These are phyloP conservation scores for Eupithecia inturbata DNA, from an alignment of 2,888 invertebrate genomes.

Conservation along the genomic window DNA sequence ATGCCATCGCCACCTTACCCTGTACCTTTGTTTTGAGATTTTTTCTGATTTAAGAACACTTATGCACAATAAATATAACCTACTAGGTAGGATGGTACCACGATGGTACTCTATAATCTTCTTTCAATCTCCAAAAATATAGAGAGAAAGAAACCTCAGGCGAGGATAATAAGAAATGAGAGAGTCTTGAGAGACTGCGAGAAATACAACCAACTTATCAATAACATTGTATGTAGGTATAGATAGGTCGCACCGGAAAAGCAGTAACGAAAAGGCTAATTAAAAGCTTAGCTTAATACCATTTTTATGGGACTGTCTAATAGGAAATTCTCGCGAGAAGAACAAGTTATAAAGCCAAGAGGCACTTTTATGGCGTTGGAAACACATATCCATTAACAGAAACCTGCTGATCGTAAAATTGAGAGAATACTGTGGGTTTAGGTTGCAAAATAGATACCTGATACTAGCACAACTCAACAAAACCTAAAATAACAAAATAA, in stretches of 20 bases:
- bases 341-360: constrained; percentile 1
- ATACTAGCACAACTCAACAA: neutral
- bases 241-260: neutral
- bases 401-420: constrained; percentile 8
- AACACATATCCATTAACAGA: constrained; percentile 3
- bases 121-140: neutral
- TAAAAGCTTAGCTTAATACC: constrained; percentile 6
- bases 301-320: constrained; percentile 3
- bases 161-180: neutral
- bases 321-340: neutral
- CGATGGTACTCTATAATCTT: neutral
- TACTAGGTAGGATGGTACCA: neutral
- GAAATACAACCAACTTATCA: too few species aligned
- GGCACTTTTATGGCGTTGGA: constrained; percentile 7
- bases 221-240: too few species aligned
- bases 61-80: neutral
- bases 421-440: neutral
- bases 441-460: neutral
- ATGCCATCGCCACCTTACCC: neutral
- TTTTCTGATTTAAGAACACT: neutral
- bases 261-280: constrained; percentile 4
- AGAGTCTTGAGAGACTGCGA: too few species aligned
- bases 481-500: neutral
- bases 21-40: neutral
- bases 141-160: neutral